Evolutionary conservation across 2,797 vertebrate genomes (phyloP).

Genomic region (Sebastiscus albofasciatus): DNA sequence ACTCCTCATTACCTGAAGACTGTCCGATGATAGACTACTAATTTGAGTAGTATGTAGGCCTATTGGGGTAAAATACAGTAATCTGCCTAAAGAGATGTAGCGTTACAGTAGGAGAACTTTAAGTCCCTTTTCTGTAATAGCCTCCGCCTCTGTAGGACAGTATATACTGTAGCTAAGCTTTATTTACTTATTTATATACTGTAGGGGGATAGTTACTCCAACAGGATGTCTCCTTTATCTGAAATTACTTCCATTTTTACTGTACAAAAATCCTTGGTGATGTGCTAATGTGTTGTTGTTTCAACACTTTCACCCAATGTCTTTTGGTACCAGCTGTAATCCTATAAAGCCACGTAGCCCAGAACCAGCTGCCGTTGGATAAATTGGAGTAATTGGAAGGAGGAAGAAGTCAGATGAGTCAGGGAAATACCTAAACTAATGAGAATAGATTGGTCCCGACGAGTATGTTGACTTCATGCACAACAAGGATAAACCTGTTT

Average conservation of each 20-base stretch:
- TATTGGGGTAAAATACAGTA: too few species aligned
- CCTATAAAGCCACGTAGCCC: background rate
- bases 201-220: background rate
- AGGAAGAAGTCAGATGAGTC: background rate
- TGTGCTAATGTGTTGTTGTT: background rate
- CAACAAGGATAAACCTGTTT: slow-evolving; percentile 12
- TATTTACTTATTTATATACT: background rate
- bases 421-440: slow-evolving; percentile 6
- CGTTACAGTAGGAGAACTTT: too few species aligned
- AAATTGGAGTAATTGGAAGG: background rate
- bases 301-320: background rate
- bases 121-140: too few species aligned
- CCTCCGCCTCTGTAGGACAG: background rate
- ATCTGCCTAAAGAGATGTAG: too few species aligned
- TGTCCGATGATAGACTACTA: too few species aligned
- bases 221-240: background rate
- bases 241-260: background rate
- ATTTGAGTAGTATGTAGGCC: too few species aligned
- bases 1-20: too few species aligned
- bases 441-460: background rate
- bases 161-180: background rate
- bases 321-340: background rate
- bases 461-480: background rate
- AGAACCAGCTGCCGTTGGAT: background rate
- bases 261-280: background rate